phyloP scores from a whole-genome alignment of 2,113 vertebrate species.

The Odobenus rosmarus region DNA sequence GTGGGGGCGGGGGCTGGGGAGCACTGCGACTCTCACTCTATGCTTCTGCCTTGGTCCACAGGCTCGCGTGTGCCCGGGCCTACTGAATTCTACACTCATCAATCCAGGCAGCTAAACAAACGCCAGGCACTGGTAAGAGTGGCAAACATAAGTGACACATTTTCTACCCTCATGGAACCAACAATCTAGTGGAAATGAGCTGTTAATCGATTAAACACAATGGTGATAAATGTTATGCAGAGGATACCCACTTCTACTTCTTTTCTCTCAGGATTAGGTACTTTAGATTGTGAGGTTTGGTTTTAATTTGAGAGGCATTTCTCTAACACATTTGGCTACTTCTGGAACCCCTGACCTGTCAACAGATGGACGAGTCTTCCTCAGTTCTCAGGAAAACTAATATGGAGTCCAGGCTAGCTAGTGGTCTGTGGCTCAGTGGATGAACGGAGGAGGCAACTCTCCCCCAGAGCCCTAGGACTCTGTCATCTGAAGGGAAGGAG shows the following conservation, averaged over 20 bases:
- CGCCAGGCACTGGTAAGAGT: not conserved
- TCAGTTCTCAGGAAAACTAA: not conserved
- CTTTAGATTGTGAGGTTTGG: not conserved
- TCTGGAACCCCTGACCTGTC: not conserved
- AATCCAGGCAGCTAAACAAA: not conserved
- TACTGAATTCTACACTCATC: not conserved
- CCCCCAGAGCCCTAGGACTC: not conserved
- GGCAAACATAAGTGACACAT: not conserved
- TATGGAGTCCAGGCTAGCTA: not conserved
- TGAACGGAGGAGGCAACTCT: not conserved
- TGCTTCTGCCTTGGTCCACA: rapidly evolving
- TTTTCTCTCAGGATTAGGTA: not conserved
- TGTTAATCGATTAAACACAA: not conserved
- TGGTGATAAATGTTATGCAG: not conserved
- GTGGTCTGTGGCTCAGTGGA: not conserved
- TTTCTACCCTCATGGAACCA: not conserved
- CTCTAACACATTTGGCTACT: not conserved
- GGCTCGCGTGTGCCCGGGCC: not conserved
- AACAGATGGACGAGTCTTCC: not conserved
- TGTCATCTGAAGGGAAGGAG: not conserved
- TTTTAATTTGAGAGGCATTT: not conserved
- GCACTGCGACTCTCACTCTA: not conserved
- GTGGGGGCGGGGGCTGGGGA: not conserved
- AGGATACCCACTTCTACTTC: not conserved
- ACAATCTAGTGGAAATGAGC: not conserved